A percentile compares a stretch with the other conserved stretches of the same genome.
Conservation (phyloP, 1,140 invertebrate genomes). For the Temnothorax longispinosus region DNA sequence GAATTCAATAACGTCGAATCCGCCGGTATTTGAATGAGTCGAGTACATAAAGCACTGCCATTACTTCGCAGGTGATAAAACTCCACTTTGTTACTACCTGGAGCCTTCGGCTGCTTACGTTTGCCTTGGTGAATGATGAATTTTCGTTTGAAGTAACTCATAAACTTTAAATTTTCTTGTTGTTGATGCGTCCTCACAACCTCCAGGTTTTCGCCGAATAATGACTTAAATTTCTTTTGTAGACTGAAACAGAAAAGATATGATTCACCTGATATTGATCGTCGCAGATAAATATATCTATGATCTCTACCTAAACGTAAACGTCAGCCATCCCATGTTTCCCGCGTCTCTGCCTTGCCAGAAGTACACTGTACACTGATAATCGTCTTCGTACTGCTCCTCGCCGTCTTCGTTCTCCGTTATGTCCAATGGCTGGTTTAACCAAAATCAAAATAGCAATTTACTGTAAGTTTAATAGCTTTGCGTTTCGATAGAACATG, state of each 20-base stretch:
- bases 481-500: neutral
- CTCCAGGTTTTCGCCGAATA: constrained; percentile 98
- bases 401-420: constrained; percentile 89
- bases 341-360: constrained; percentile 99
- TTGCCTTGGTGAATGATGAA: constrained; percentile 98
- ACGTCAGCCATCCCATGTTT: constrained; percentile 99
- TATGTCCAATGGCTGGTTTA: constrained; percentile 82
- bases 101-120: constrained; percentile 88
- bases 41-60: constrained; percentile 96
- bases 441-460: constrained; percentile 34
- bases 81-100: constrained; percentile 90
- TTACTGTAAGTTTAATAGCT: neutral
- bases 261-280: neutral
- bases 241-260: constrained; percentile 87
- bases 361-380: constrained; percentile 99
- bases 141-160: constrained; percentile 98
- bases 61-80: constrained; percentile 98
- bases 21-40: constrained; percentile 95
- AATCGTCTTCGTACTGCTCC: constrained; percentile 93
- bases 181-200: constrained; percentile 99
- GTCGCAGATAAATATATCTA: neutral
- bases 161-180: constrained; percentile 99
- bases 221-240: constrained; percentile 98
- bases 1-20: constrained; percentile 93
- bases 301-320: constrained; percentile 94